Percentiles rank a stretch among this genome's conserved stretches.
Evolutionary conservation across 2,113 vertebrate species (phyloP).

Genomic region (Rhinogobius similis): DNA sequence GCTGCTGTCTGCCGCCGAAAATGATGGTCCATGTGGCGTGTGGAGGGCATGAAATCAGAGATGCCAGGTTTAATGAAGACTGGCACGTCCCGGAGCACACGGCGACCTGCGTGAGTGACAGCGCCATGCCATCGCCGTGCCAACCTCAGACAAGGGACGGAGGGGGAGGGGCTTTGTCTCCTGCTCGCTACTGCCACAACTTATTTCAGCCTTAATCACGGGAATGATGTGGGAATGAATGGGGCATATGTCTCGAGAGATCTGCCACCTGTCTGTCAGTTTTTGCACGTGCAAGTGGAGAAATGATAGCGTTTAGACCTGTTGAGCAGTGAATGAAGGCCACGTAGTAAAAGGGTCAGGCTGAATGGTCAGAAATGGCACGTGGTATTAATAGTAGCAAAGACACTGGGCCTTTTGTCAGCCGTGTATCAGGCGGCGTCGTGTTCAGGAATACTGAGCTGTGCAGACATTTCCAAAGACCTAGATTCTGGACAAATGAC

Average conservation of each 20-base stretch:
- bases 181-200: slow-evolving; percentile 64
- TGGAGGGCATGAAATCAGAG: slow-evolving; percentile 97
- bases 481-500: too few species aligned
- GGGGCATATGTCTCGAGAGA: slow-evolving; percentile 26
- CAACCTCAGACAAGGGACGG: slow-evolving; percentile 62
- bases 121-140: slow-evolving; percentile 68
- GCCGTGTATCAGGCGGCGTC: neutral
- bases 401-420: neutral
- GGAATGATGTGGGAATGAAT: slow-evolving; percentile 53
- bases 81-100: slow-evolving; percentile 86
- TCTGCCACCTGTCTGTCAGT: slow-evolving; percentile 39
- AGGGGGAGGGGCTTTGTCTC: slow-evolving; percentile 53
- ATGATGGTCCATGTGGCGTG: slow-evolving; percentile 88
- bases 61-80: slow-evolving; percentile 98
- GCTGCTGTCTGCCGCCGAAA: slow-evolving; percentile 81
- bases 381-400: neutral
- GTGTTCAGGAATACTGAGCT: neutral
- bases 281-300: neutral
- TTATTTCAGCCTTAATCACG: slow-evolving; percentile 79
- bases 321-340: neutral
- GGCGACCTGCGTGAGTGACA: slow-evolving; percentile 83
- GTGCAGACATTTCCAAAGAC: too few species aligned
- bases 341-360: neutral
- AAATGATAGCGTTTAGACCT: neutral
- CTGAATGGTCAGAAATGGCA: neutral